These are phyloP conservation scores for Hermetia illucens DNA, from an alignment of 1,140 invertebrate species.

Conservation along the genomic window DNA sequence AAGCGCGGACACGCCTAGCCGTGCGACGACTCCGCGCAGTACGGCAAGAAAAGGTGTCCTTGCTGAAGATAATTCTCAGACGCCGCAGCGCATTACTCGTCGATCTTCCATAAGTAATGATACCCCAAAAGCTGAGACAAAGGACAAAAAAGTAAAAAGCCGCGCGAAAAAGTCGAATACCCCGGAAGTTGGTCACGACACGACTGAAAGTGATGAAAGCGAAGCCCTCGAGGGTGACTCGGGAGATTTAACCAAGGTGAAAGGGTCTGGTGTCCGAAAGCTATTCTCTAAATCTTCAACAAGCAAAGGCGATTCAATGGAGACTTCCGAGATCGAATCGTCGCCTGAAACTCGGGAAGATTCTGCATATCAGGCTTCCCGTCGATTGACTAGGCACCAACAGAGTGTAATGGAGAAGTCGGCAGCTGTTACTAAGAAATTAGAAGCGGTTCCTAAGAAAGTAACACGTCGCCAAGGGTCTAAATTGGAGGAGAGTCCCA, in stretches of 20 bases:
- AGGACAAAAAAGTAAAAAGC: not conserved
- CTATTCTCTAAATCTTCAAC: too few species aligned
- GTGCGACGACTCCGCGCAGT: constrained; percentile 3
- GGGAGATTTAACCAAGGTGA: not conserved
- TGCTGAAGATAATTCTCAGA: constrained; percentile 1
- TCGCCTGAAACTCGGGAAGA: too few species aligned
- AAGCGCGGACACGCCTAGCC: constrained; percentile 4
- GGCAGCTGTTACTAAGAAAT: constrained; percentile 2
- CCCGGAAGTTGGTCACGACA: not conserved
- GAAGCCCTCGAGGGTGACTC: not conserved
- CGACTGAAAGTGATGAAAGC: not conserved
- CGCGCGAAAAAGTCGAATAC: not conserved
- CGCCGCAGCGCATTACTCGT: too few species aligned
- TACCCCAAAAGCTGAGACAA: not conserved
- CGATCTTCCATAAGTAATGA: too few species aligned
- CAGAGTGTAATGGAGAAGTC: constrained; percentile 10
- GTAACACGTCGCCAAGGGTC: constrained; percentile 4
- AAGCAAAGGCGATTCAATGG: too few species aligned
- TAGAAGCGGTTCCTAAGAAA: too few species aligned
- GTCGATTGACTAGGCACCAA: constrained; percentile 11
- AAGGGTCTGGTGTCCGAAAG: too few species aligned
- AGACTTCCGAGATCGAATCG: too few species aligned
- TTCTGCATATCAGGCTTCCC: too few species aligned
- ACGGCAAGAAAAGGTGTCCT: constrained; percentile 2
- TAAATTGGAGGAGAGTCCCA: not conserved